Percentiles rank a stretch among this genome's conserved stretches.
These are phyloP conservation scores for Limnephilus auricula DNA, from an alignment of 2,888 invertebrate species.

Conservation along the genomic window DNA sequence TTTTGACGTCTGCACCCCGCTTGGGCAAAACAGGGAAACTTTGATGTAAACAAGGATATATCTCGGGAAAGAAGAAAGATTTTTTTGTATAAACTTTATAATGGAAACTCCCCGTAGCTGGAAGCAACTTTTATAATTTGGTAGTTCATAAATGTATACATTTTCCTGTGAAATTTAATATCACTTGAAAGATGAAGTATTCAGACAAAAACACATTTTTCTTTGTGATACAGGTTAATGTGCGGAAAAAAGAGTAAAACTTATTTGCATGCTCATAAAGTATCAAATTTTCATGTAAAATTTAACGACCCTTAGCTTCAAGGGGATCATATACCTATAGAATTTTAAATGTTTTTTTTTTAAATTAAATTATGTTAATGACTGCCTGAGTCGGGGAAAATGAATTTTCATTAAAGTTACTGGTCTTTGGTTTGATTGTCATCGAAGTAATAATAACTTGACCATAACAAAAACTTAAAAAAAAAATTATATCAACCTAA, in stretches of 20 bases:
- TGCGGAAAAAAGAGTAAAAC: not conserved
- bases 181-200: constrained; percentile 15
- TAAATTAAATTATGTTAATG: not conserved
- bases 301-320: not conserved
- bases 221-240: not conserved
- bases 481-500: too few species aligned
- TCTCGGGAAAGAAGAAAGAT: constrained; percentile 9
- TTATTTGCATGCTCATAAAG: not conserved
- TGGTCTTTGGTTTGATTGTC: not conserved
- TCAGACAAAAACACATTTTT: not conserved
- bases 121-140: constrained; percentile 27
- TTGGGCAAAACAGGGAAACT: constrained; percentile 3
- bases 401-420: not conserved
- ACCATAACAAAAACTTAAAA: too few species aligned
- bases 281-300: not conserved
- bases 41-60: constrained; percentile 41
- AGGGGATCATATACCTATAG: not conserved
- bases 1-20: not conserved
- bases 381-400: not conserved
- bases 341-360: not conserved
- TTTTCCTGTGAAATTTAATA: constrained; percentile 21
- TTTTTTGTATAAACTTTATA: constrained; percentile 40
- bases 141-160: constrained; percentile 34
- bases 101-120: constrained; percentile 3
- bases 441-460: too few species aligned